Evolutionary conservation across 1,140 invertebrate genomes (phyloP).

Genomic region (Drosophila hydei): DNA sequence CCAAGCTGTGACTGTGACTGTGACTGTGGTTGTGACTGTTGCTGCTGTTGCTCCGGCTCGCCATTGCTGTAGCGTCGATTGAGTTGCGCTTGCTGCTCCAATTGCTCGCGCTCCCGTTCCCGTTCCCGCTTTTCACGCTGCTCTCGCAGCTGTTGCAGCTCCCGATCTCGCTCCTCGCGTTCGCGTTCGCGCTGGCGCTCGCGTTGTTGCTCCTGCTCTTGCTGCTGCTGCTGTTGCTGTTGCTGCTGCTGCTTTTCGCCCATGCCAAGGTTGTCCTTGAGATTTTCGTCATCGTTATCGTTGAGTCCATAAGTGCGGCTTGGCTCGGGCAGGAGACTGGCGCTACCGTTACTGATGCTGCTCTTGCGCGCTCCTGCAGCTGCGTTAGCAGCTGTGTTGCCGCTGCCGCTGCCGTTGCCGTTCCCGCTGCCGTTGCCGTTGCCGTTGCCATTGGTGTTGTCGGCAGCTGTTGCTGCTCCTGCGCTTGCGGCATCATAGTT

Average conservation of each 20-base stretch:
- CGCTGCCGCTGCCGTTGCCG: conserved; percentile 39
- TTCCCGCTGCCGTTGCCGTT: conserved; percentile 18
- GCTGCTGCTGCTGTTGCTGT: conserved; percentile 33
- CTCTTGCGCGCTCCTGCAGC: conserved; percentile 49
- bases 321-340: conserved; percentile 36
- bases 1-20: conserved; percentile 19
- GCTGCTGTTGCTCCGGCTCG: conserved; percentile 31
- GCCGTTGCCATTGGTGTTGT: conserved; percentile 4
- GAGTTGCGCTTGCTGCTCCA: conserved; percentile 49
- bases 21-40: no score
- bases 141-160: conserved; percentile 59
- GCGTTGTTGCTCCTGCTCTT: conserved; percentile 39
- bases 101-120: conserved; percentile 59
- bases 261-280: conserved; percentile 83
- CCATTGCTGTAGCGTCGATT: conserved; percentile 41
- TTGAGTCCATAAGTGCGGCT: conserved; percentile 66
- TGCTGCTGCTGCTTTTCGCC: conserved; percentile 76
- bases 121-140: conserved; percentile 50
- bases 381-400: conserved; percentile 32
- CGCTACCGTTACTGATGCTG: conserved; percentile 53
- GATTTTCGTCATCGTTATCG: conserved; percentile 83
- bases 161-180: conserved; percentile 60
- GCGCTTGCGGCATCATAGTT: conserved; percentile 46
- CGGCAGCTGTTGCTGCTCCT: neutral
- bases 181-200: conserved; percentile 47